These are phyloP conservation scores for Cyprinodon tularosa DNA, from an alignment of 2,113 vertebrate genomes.

Conservation along the genomic window DNA sequence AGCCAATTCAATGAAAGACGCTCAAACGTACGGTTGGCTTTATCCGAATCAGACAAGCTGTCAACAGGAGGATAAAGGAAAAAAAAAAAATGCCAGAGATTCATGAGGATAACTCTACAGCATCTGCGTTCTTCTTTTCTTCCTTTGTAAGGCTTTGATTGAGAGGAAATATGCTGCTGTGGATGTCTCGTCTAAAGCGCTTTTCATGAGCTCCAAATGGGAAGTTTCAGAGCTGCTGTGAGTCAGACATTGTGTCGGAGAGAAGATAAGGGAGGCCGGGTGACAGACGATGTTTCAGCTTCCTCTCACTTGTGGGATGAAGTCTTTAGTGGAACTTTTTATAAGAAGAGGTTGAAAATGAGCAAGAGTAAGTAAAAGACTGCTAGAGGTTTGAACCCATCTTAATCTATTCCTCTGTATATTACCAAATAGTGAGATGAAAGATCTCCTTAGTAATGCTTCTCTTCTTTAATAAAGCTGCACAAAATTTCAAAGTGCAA, in stretches of 20 bases:
- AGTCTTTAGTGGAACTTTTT: constrained; percentile 27
- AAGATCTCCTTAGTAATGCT: background rate
- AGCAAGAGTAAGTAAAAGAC: constrained; percentile 22
- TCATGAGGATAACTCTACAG: constrained; percentile 68
- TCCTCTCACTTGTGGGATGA: constrained; percentile 45
- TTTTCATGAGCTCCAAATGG: constrained; percentile 56
- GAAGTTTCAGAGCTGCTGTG: constrained; percentile 39
- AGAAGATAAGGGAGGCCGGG: constrained; percentile 64
- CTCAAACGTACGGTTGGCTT: constrained; percentile 55
- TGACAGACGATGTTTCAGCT: constrained; percentile 58
- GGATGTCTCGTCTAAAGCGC: constrained; percentile 52
- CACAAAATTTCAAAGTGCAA: background rate
- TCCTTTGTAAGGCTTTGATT: constrained; percentile 72
- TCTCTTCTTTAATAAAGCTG: background rate
- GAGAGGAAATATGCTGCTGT: constrained; percentile 65
- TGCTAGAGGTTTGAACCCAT: background rate
- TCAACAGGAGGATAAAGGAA: constrained; percentile 62
- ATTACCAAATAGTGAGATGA: background rate
- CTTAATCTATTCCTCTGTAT: background rate
- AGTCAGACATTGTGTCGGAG: constrained; percentile 56
- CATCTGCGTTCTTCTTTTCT: constrained; percentile 54
- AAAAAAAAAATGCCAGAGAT: constrained; percentile 62
- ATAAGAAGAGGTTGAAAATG: constrained; percentile 30
- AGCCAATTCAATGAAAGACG: constrained; percentile 64
- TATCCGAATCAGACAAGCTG: constrained; percentile 69